Percentiles rank a stretch among this genome's conserved stretches.
Conservation (phyloP, 2,888 invertebrate genomes). For the Drosophila anceps region DNA sequence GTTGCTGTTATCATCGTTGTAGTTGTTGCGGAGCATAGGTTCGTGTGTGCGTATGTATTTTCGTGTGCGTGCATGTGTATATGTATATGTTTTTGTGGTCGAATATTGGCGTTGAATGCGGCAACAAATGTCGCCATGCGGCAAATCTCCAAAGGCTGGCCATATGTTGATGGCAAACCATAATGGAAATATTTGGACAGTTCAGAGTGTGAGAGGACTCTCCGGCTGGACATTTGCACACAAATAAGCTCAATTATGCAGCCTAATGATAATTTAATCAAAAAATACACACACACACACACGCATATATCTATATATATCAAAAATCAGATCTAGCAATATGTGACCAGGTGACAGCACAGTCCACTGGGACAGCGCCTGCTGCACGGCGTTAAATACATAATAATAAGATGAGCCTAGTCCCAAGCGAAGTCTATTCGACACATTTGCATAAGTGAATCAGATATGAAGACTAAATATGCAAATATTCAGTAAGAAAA, state of each 20-base stretch:
- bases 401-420: no score
- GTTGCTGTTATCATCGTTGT: constrained; percentile 28
- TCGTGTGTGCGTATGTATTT: constrained; percentile 17
- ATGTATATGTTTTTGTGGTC: constrained; percentile 52
- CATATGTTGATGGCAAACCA: constrained; percentile 35
- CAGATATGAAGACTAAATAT: constrained; percentile 18
- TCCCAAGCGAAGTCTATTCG: neutral
- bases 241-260: constrained; percentile 15
- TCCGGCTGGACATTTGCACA: neutral
- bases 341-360: neutral
- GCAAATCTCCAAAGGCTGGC: constrained; percentile 44
- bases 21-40: constrained; percentile 1
- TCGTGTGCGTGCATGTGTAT: constrained; percentile 24
- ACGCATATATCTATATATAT: neutral
- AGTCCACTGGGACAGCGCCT: neutral
- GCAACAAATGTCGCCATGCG: constrained; percentile 34
- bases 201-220: constrained; percentile 1
- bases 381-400: neutral
- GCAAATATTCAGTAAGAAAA: constrained; percentile 22
- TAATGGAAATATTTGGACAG: constrained; percentile 46
- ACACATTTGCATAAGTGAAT: constrained; percentile 32
- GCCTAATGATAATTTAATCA: constrained; percentile 25
- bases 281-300: neutral
- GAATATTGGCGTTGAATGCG: constrained; percentile 60
- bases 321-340: neutral